Evolutionary conservation across 2,113 vertebrate species (phyloP), one percentile per base, ranked within the genome.

Genomic region (Eulacestoma nigropectus): DNA sequence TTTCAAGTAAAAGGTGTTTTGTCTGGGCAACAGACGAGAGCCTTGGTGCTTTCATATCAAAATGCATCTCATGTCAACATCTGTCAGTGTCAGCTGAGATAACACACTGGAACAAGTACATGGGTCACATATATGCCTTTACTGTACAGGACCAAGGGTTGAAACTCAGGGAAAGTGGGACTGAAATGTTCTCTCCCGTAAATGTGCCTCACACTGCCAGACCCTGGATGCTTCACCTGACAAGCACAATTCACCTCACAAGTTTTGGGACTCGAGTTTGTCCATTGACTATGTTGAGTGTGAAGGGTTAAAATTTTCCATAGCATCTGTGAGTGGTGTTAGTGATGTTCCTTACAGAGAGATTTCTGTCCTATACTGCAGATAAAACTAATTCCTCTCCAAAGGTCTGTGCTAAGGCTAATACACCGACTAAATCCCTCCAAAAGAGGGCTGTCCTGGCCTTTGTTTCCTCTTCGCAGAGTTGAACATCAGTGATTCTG

Each of bases 391-490:
- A 57, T 63, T 85, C 55, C 33, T 87, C 47, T 83, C 70, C 30
- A 39, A 79, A 91, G 13, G 21, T 29, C 46, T 59, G 63, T 68
- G 47, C 46, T 86, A 65, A 95, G 62, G 69, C 18, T 73, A 91
- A 83, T 27, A 94, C 74, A 74, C 37, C 4, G 0, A 57, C 76
- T 33, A 53, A 74, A 47, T 83, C 35, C 64, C 59, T 91, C 91
- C 94, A 63, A 96, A 96, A 95, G 89, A 88, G 91, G 92, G 90
- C 90, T 95, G 87, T 93, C 37, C 89, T 77, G 72, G 57, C 32
- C 59, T 93, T 96, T 77, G 50, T 73, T 95, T 94, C 76, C n/a
- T 78, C 47, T 88, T 63, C 47, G 17, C 18, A 52, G 32, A 75
- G 63, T 2, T 86, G 52, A 81, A 75, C 60, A 70, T 78, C 50